Base-by-base conservation (phyloP, 2,113 vertebrate species). In the Vulpes lagopus region DNA sequence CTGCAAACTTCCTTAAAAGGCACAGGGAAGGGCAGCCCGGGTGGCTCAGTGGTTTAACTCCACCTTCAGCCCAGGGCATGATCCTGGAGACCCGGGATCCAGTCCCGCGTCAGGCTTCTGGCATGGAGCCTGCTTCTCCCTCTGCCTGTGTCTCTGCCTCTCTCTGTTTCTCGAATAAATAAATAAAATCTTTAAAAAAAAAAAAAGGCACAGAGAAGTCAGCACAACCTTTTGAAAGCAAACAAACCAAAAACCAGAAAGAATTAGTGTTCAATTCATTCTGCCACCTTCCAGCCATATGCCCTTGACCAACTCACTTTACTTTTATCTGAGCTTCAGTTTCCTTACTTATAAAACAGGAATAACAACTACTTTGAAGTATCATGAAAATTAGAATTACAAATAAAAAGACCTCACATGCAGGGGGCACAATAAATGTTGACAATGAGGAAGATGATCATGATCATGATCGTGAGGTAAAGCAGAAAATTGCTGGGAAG, bases 291-390 rank as follows among this genome's bases (percentile, higher is more conserved):
- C 64, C 8, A 95, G 27, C 9, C 27, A 60, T 73, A 43, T 30
- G 59, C 11, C 51, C 38, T 95, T 89, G 25, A 95, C 19, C 8
- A 88, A 87, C 38, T 74, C 74, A 90, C 11, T 49, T 79, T 78
- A 78, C 76, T 69, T 43, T 95, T 15, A 80, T 35, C 62, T 76
- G 32, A 96, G 11, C 30, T 8, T 74, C 38, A 25, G 59, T 49
- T 87, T 92, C 43, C n/a, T 89, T 87, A 90, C 69, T 93, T 84
- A 16, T 59, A 65, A 90, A 95, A 95, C 8, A 38, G 7, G 16
- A 51, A 78, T 51, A 95, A 59, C 1, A 95, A 94, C 11, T 83
- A 27, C 25, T 43, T 86, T 91, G 27, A 74, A 86, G 27, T 60
- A 38, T 65, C 16, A 2, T n/a, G 15, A 80, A 95, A 87, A 92